Evolutionary conservation across 2,113 vertebrate genomes (phyloP), one percentile per base, ranked within the genome.

Genomic region (Camelus dromedarius): DNA sequence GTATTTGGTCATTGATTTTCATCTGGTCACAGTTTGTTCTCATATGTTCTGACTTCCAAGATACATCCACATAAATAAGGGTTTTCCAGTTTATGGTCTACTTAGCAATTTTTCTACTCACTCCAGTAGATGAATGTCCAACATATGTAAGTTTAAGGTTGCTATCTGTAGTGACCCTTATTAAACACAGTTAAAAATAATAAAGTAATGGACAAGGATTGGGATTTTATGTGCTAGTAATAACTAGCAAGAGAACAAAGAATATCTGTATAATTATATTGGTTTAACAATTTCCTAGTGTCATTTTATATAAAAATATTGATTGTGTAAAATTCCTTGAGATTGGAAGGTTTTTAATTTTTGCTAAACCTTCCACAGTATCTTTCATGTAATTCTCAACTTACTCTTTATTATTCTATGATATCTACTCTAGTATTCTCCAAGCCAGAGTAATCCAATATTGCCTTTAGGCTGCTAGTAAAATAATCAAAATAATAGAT

Each of bases 401-500:
- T 89, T 92, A 50, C 3, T 81, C 4, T 20, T 86, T 82, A 64
- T 38, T 38, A 20, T 42, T 88, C 48, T 28, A 18, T 9, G 82
- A 46, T 64, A 56, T 60, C 30, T 84, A 22, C 8, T 56, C 56
- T 75, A 93, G 15, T 77, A 64, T 73, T 42, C 19, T 22, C 2
- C 56, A 92, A 92, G 26, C 6, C 56, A 75, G 30, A 32, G 16
- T 70, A 83, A 80, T 96, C 35, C 3, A 56, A n/a, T 91, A 91
- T 92, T 95, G 11, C 13, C 19, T 52, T 76, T 91, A 70, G n/a
- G 3, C 6, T 91, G 81, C 32, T 88, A 90, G 46, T 6, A 87
- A 92, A 75, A 91, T 73, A 79, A 72, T 92, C 24, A 95, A 94
- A 94, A 76, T 66, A 83, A 46, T 2, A 90, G 22, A 79, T 58